phyloP scores from a whole-genome alignment of 2,113 vertebrate genomes.

The Connochaetes taurinus region DNA sequence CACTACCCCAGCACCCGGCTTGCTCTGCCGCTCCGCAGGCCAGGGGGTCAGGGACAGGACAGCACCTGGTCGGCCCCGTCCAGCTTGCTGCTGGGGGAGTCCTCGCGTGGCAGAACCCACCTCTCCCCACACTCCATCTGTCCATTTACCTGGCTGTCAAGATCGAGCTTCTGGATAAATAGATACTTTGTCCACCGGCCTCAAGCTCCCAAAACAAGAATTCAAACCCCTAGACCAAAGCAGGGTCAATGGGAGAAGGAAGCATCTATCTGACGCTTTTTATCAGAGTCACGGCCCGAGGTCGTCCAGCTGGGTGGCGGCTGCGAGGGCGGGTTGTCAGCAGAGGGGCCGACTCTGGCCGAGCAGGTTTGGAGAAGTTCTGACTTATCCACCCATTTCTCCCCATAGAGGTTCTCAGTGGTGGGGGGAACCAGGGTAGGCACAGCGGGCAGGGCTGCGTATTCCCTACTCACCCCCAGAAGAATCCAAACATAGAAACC shows the following conservation, averaged over 20 bases:
- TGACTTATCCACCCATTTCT: neutral
- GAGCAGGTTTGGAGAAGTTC: neutral
- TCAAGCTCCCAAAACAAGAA: neutral
- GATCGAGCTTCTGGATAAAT: neutral
- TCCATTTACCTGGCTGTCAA: neutral
- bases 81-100: neutral
- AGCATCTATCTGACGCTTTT: neutral
- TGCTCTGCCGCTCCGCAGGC: neutral
- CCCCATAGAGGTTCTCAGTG: neutral
- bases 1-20: rapidly evolving
- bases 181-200: neutral
- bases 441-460: rapidly evolving
- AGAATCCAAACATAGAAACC: neutral
- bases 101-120: neutral
- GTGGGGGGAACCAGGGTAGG: neutral
- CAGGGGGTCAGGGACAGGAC: neutral
- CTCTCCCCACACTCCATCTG: neutral
- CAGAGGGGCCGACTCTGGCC: rapidly evolving
- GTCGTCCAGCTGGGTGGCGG: rapidly evolving
- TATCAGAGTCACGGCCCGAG: neutral
- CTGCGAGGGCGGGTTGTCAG: rapidly evolving
- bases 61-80: neutral
- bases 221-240: neutral
- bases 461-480: too few relatives aligned
- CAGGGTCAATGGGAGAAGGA: neutral